Evolutionary conservation across 1,140 invertebrate species (phyloP).

Genomic region (Drosophila sechellia): DNA sequence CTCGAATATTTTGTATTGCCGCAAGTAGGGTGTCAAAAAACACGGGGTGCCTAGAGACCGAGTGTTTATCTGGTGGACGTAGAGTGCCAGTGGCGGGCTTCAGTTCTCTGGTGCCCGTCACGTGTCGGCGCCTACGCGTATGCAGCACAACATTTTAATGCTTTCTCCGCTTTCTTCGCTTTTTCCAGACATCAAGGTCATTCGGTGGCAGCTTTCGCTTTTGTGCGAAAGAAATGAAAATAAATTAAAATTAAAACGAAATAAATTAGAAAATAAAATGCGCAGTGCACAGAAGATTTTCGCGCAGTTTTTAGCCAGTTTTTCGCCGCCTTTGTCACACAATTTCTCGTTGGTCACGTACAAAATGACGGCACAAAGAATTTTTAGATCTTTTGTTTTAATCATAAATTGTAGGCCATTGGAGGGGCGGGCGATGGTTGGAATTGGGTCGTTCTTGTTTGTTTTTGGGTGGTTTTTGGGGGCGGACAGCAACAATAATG

Average conservation of each 20-base stretch:
- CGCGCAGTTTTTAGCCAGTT: constrained; percentile 11
- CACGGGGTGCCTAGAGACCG: too few species aligned
- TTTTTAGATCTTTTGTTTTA: constrained; percentile 74
- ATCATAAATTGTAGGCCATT: constrained; percentile 65
- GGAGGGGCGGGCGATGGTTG: background rate
- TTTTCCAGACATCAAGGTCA: constrained; percentile 17
- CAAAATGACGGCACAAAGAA: constrained; percentile 39
- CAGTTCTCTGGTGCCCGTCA: constrained; percentile 62
- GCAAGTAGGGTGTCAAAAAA: too few species aligned
- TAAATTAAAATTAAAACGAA: constrained; percentile 77
- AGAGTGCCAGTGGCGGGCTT: too few species aligned
- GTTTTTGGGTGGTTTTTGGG: constrained; percentile 1
- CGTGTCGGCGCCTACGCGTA: constrained; percentile 55
- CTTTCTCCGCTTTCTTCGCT: constrained; percentile 13
- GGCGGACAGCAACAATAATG: constrained; percentile 44
- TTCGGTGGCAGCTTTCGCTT: background rate
- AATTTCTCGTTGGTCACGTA: constrained; percentile 55
- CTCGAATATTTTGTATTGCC: too few species aligned
- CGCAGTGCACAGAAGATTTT: constrained; percentile 17
- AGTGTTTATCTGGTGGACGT: too few species aligned
- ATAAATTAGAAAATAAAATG: constrained; percentile 69
- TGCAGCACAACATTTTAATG: constrained; percentile 58
- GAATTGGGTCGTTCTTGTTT: background rate
- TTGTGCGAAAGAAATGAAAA: constrained; percentile 28
- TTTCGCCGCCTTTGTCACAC: constrained; percentile 22